Percentiles rank a stretch among this genome's conserved stretches.
These are phyloP conservation scores for Mastacembelus armatus DNA, from an alignment of 2,797 vertebrate genomes.

Conservation along the genomic window DNA sequence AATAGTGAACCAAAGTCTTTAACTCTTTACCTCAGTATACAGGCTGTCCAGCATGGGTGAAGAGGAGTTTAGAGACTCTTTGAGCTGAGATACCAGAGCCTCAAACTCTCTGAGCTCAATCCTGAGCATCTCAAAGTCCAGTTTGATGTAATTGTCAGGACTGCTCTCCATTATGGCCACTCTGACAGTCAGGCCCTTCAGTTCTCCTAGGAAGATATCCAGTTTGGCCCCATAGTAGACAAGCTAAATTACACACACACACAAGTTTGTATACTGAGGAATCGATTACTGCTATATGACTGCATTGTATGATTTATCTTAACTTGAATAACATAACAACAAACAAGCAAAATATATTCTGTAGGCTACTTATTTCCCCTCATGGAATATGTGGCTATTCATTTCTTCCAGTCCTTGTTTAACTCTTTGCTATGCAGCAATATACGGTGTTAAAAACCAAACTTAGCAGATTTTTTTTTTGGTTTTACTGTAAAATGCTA, in stretches of 20 bases:
- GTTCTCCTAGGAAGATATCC: conserved; percentile 79
- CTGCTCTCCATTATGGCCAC: conserved; percentile 80
- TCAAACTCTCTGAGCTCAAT: conserved; percentile 87
- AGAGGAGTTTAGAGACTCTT: conserved; percentile 72
- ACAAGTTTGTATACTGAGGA: not conserved
- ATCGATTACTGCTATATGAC: no score
- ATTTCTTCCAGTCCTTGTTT: no score
- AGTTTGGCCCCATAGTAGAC: conserved; percentile 78
- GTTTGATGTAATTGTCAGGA: conserved; percentile 82
- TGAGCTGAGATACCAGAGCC: conserved; percentile 83
- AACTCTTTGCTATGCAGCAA: no score
- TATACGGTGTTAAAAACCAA: no score
- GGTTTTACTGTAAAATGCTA: no score
- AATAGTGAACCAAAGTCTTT: not conserved
- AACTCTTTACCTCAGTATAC: conserved; percentile 82
- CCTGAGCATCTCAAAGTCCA: conserved; percentile 90
- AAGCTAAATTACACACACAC: conserved; percentile 68
- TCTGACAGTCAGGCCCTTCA: conserved; percentile 82
- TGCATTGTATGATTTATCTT: no score
- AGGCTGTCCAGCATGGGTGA: conserved; percentile 81
- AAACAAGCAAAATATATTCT: no score
- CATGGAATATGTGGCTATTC: no score
- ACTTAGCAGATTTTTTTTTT: no score
- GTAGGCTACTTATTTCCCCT: no score
- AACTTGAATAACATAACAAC: no score